Percentiles rank a stretch among this genome's conserved stretches.
Conservation (phyloP, 2,797 vertebrate species). For the Macroramphosus scolopax region DNA sequence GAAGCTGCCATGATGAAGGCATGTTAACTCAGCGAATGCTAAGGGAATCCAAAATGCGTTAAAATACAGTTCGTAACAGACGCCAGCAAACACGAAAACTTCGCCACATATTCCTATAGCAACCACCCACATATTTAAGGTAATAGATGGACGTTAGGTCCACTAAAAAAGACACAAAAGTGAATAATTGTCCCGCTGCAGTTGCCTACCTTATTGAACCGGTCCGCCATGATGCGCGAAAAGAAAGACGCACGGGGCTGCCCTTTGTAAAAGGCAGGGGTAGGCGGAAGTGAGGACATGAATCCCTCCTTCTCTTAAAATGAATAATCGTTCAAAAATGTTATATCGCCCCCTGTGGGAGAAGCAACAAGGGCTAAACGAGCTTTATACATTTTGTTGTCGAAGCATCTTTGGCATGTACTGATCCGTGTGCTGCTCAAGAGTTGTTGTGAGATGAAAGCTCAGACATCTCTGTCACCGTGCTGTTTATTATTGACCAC, state of each 20-base stretch:
- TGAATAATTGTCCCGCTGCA: neutral
- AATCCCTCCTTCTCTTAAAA: neutral
- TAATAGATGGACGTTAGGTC: neutral
- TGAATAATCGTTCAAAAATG: neutral
- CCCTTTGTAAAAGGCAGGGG: slow-evolving; percentile 78
- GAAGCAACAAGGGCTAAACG: neutral
- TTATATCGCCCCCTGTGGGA: neutral
- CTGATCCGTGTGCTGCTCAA: too few relatives aligned
- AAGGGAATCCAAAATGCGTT: neutral
- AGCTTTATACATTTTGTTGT: too few relatives aligned
- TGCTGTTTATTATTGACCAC: too few relatives aligned
- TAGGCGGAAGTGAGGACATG: slow-evolving; percentile 60
- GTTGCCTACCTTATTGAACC: slow-evolving; percentile 81
- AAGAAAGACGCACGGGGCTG: slow-evolving; percentile 80
- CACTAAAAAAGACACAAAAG: fast-evolving
- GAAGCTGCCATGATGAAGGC: slow-evolving; percentile 66
- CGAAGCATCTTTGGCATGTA: too few relatives aligned
- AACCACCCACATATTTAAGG: neutral
- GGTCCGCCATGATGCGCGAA: slow-evolving; percentile 85
- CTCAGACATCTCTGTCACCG: too few relatives aligned
- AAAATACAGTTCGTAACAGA: neutral
- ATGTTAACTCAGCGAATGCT: slow-evolving; percentile 21
- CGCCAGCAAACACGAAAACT: neutral
- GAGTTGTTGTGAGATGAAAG: too few relatives aligned
- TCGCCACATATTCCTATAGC: neutral